A percentile compares a stretch with the other conserved stretches of the same genome.
phyloP scores from a whole-genome alignment of 2,113 vertebrate species.

The Camarhynchus parvulus region DNA sequence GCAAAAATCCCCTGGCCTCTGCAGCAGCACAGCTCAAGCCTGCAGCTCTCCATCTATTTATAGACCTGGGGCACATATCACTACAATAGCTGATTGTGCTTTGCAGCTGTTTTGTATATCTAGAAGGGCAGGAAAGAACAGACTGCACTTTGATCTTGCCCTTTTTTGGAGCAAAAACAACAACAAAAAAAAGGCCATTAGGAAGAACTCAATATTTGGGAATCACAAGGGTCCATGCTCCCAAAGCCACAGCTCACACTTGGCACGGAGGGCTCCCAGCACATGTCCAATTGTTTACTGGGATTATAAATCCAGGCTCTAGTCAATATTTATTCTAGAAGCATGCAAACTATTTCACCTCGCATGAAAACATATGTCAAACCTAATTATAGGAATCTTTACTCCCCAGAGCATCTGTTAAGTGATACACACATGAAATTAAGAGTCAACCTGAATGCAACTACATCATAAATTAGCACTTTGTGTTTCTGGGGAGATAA shows the following conservation, averaged over 20 bases:
- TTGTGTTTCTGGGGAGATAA: background rate
- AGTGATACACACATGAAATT: conserved; percentile 4
- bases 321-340: conserved; percentile 61
- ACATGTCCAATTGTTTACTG: conserved; percentile 32
- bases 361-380: conserved; percentile 39
- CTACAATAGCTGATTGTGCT: conserved; percentile 74
- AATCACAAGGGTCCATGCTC: conserved; percentile 21
- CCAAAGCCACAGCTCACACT: conserved; percentile 47
- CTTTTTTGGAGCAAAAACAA: conserved; percentile 74
- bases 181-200: conserved; percentile 65
- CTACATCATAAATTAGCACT: background rate
- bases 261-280: background rate
- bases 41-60: conserved; percentile 66
- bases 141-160: conserved; percentile 74
- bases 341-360: conserved; percentile 48
- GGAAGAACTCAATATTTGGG: conserved; percentile 62
- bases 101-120: conserved; percentile 71
- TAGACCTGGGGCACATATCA: conserved; percentile 58
- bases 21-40: conserved; percentile 9
- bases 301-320: conserved; percentile 21
- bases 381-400: conserved; percentile 19
- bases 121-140: conserved; percentile 68
- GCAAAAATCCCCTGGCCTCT: conserved; percentile 68
- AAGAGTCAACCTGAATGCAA: background rate
- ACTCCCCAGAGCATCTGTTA: conserved; percentile 15